Base-by-base conservation (phyloP, 2,888 invertebrate genomes). In the Hirtodrosophila alboralis region DNA sequence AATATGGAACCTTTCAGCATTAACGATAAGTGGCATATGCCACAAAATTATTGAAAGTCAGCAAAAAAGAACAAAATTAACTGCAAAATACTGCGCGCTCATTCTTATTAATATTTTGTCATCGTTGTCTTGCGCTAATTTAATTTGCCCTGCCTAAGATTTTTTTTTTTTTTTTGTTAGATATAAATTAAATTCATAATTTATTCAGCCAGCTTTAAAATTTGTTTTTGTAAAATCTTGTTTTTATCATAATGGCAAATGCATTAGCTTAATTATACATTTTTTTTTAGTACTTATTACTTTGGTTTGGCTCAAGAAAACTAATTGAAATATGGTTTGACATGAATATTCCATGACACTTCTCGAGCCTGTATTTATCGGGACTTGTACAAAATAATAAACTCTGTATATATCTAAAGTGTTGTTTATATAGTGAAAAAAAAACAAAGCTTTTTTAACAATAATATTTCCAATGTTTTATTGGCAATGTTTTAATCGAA, bases 21-120 rank as follows among this genome's bases (percentile, higher is more conserved):
- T 44, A 44, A 40, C 45, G 30, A 23, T 56, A 65, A 51, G 51
- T 40, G 45, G 31, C 63, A 51, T 14, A 53, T 43, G 56, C 12
- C 47, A 28, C 48, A 52, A 37, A 26, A 33, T 62, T 57, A 45
- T 28, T 34, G 34, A 47, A 47, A 53, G 28, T 53, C 41, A 52
- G 38, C 52, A n/a, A 18, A 41, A 16, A 8, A 18, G 2, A 10
- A 45, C 2, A 23, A 21, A 30, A 26, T 4, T 16, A 12, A 4
- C 12, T 4, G 7, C 18, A 37, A 38, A 36, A 10, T 16, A 16
- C 7, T 18, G n/a, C 12, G 21, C 5, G 23, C 38, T 38, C 3
- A 23, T 23, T 23, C 12, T 30, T 43, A 43, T 44, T 10, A 38
- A 14, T 6, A 16, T 41, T 12, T 37, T 43, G 9, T 31, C 44